Percentiles rank a stretch among this genome's conserved stretches.
Evolutionary conservation across 2,888 invertebrate species (phyloP).

Genomic region (Orgyia antiqua): DNA sequence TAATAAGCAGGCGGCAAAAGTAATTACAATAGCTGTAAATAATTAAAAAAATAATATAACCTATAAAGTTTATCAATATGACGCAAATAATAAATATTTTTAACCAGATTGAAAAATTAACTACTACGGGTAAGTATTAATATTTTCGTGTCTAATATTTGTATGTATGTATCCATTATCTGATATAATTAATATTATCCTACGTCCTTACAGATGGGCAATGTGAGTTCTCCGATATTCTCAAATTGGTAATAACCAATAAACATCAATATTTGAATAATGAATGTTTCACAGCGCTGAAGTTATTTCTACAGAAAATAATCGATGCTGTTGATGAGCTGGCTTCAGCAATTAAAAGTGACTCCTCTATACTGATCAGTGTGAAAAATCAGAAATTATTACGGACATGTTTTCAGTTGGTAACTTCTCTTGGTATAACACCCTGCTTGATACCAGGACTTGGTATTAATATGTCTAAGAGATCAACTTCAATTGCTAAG

Average conservation of each 20-base stretch:
- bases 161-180: no score
- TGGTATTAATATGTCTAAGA: conserved; percentile 70
- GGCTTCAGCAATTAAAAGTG: conserved; percentile 38
- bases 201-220: conserved; percentile 55
- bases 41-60: no score
- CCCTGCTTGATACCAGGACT: conserved; percentile 82
- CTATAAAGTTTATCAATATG: no score
- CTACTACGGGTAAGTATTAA: not conserved
- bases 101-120: conserved; percentile 4
- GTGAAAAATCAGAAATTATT: conserved; percentile 82
- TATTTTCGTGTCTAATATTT: no score
- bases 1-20: no score
- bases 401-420: conserved; percentile 78
- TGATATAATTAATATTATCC: no score
- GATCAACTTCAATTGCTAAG: conserved; percentile 50
- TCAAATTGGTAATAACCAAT: conserved; percentile 16
- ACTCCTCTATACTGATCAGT: conserved; percentile 73
- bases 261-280: conserved; percentile 12
- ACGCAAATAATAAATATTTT: conserved; percentile 8
- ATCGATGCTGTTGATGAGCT: conserved; percentile 59
- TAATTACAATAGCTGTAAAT: no score
- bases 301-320: conserved; percentile 61
- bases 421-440: conserved; percentile 81
- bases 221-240: conserved; percentile 32
- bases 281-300: conserved; percentile 34